phyloP scores from a whole-genome alignment of 2,113 vertebrate species.

The Bombycilla garrulus region DNA sequence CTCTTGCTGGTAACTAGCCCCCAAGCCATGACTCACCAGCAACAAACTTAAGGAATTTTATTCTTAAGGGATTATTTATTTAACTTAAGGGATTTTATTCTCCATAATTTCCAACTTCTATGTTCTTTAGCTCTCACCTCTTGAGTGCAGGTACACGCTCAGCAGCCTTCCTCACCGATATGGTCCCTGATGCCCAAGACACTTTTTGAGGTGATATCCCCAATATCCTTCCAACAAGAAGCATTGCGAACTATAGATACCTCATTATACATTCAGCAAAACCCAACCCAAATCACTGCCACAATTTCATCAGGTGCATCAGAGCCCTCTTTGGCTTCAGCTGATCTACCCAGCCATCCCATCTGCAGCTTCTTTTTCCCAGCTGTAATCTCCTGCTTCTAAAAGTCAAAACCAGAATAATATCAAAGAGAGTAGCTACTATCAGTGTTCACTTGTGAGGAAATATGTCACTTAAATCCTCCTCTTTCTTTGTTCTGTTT shows the following conservation, averaged over 20 bases:
- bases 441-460: neutral
- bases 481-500: neutral
- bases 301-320: neutral
- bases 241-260: neutral
- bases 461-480: neutral
- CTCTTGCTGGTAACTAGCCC: neutral
- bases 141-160: neutral
- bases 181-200: neutral
- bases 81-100: neutral
- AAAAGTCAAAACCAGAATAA: neutral
- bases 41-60: neutral
- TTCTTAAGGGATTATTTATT: too few relatives aligned
- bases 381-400: neutral
- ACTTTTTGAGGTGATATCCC: neutral
- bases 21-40: accelerated
- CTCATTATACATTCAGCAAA: neutral
- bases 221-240: neutral
- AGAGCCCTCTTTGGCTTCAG: neutral
- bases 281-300: neutral
- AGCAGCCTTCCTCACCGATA: neutral
- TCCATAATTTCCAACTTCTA: accelerated
- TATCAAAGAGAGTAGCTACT: neutral
- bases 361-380: neutral
- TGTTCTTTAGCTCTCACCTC: neutral
- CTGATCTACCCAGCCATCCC: neutral